Evolutionary conservation across 37 sponge, comb jelly and placozoan genomes (phyloP).

Genomic region (Spongia lamella): DNA sequence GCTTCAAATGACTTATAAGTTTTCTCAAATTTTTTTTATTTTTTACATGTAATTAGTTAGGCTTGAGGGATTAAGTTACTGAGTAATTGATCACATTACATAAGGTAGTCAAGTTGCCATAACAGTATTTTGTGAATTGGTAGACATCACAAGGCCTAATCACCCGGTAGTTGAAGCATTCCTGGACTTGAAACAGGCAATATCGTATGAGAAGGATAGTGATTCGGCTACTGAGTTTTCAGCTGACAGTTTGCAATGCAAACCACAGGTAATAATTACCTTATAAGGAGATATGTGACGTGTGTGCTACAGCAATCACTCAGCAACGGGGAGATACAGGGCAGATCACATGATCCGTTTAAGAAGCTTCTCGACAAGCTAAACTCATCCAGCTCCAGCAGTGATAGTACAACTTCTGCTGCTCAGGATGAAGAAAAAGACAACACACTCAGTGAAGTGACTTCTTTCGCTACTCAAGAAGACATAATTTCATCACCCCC

Average conservation of each 20-base stretch:
- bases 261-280: conserved; percentile 11
- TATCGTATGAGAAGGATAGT: background rate
- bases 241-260: conserved; percentile 22
- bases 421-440: background rate
- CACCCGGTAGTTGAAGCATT: conserved; percentile 21
- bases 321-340: conserved; percentile 28
- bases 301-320: background rate
- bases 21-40: too few relatives aligned
- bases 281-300: too few relatives aligned
- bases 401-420: conserved; percentile 22
- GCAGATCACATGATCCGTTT: conserved; percentile 9
- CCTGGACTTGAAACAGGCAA: conserved; percentile 45
- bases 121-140: too few relatives aligned
- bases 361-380: conserved; percentile 34
- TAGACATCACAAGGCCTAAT: too few relatives aligned
- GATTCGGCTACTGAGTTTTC: conserved; percentile 8
- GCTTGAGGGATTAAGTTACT: too few relatives aligned
- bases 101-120: too few relatives aligned
- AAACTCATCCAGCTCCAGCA: conserved; percentile 11
- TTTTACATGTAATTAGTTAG: too few relatives aligned
- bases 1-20: too few relatives aligned
- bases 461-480: conserved; percentile 23
- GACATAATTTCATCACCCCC: background rate
- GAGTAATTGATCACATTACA: too few relatives aligned
- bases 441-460: conserved; percentile 47